Conservation (phyloP, 1,140 invertebrate species). For the Drosophila erecta region DNA sequence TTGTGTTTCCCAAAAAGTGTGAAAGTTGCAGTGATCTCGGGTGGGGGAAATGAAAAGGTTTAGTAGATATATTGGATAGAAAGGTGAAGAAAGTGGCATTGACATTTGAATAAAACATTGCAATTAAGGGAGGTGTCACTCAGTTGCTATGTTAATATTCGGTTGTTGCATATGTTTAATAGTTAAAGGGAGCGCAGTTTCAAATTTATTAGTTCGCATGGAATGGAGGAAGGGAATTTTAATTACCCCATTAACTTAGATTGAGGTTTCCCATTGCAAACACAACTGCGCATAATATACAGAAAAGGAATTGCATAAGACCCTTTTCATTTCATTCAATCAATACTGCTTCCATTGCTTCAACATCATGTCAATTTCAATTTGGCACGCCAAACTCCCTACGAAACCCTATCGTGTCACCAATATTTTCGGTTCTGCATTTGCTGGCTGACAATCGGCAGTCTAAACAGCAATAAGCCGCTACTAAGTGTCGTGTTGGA, state of each 20-base stretch:
- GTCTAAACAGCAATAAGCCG: constrained; percentile 73
- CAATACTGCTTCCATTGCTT: constrained; percentile 2
- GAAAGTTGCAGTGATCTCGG: constrained; percentile 60
- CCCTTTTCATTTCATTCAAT: neutral
- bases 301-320: too few relatives aligned
- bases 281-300: too few relatives aligned
- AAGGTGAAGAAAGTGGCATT: constrained; percentile 39
- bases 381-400: constrained; percentile 12
- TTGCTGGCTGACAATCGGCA: constrained; percentile 44
- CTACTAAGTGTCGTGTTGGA: constrained; percentile 78
- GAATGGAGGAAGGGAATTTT: too few relatives aligned
- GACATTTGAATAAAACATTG: constrained; percentile 18
- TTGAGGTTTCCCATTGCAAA: too few relatives aligned
- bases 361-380: constrained; percentile 42
- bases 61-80: neutral
- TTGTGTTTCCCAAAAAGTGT: constrained; percentile 43
- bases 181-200: neutral
- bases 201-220: neutral
- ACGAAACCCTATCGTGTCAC: constrained; percentile 1
- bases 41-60: neutral
- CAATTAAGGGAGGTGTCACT: neutral
- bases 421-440: constrained; percentile 43
- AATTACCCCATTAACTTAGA: too few relatives aligned
- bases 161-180: neutral
- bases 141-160: neutral